These are phyloP conservation scores for Gonioctena quinquepunctata DNA, from an alignment of 1,140 invertebrate genomes.

Conservation along the genomic window DNA sequence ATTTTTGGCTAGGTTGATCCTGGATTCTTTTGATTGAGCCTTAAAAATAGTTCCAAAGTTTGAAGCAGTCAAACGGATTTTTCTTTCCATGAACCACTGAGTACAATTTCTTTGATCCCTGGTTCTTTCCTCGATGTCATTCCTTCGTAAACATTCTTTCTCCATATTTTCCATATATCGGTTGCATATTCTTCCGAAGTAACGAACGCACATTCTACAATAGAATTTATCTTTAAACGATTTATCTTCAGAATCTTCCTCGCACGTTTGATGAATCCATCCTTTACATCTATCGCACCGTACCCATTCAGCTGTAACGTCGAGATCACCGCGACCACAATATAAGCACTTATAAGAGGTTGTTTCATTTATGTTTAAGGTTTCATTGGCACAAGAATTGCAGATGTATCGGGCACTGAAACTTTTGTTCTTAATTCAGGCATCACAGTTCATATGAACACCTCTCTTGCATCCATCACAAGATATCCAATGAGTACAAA, in stretches of 20 bases:
- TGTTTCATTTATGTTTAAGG: not conserved
- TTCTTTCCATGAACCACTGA: slow-evolving; percentile 8
- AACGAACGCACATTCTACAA: not conserved
- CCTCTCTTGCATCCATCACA: slow-evolving; percentile 6
- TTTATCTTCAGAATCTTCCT: not conserved
- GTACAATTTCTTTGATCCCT: slow-evolving; percentile 6
- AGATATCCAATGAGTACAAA: slow-evolving; percentile 5
- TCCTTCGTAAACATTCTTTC: not conserved
- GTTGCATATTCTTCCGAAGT: not conserved
- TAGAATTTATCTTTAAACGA: not conserved
- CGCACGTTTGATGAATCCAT: not conserved
- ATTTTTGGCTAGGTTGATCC: not conserved
- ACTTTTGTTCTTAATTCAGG: too few relatives aligned
- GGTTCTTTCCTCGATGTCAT: not conserved
- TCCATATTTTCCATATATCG: too few relatives aligned
- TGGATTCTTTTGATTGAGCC: not conserved
- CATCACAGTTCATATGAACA: slow-evolving; percentile 4
- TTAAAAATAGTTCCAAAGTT: slow-evolving; percentile 23
- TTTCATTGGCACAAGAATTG: not conserved
- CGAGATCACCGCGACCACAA: too few relatives aligned
- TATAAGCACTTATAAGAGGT: too few relatives aligned
- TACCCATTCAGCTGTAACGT: too few relatives aligned
- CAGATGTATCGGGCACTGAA: not conserved
- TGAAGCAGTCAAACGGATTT: slow-evolving; percentile 18
- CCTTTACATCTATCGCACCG: too few relatives aligned